Evolutionary conservation across 2,113 vertebrate species (phyloP).

Genomic region (Sarotherodon lohbergeri): DNA sequence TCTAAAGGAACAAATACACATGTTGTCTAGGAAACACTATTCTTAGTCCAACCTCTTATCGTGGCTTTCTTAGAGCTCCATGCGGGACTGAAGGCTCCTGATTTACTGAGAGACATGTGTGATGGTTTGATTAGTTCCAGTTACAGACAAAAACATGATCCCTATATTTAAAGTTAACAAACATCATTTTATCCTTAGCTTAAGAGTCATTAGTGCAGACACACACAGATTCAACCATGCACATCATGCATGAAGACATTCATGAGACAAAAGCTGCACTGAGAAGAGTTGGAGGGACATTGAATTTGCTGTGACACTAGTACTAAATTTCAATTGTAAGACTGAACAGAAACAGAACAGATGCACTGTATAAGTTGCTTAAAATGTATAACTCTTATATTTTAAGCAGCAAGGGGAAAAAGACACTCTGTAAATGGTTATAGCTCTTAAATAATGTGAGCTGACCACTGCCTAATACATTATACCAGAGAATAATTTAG

Average conservation of each 20-base stretch:
- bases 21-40: neutral
- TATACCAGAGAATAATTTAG: neutral
- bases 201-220: too few relatives aligned
- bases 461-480: neutral
- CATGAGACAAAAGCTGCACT: neutral
- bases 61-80: neutral
- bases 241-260: neutral
- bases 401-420: rapidly evolving
- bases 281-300: neutral
- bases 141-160: neutral
- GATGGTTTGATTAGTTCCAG: neutral
- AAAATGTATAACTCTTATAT: neutral
- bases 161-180: neutral
- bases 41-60: neutral
- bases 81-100: neutral
- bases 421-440: neutral
- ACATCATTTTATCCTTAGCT: neutral
- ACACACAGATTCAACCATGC: neutral
- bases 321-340: rapidly evolving
- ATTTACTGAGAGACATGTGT: neutral
- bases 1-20: neutral
- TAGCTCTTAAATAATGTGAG: neutral
- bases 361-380: neutral
- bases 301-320: neutral
- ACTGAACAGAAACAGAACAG: neutral